Evolutionary conservation across 2,113 vertebrate genomes (phyloP), one percentile per base, ranked within the genome.

Genomic region (Ciconia boyciana): DNA sequence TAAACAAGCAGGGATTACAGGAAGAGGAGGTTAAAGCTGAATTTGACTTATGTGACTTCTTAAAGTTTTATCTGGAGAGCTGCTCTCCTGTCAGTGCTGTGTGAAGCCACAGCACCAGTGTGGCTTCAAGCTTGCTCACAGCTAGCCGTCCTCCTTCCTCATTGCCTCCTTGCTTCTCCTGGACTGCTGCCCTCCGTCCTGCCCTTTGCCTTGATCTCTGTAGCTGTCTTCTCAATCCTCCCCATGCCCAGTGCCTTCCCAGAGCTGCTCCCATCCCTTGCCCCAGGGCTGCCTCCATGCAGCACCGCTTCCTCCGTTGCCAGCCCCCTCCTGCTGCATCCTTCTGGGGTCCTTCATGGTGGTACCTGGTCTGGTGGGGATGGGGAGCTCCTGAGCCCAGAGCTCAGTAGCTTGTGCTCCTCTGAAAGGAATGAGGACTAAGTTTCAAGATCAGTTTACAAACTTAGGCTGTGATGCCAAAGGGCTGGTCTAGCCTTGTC

Each of bases 1-100:
- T 17, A 62, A 58, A 62, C 28, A 89, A 92, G 28, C 36, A 87
- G 49, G 21, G 74, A 46, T 87, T 91, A 87, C 26, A 84, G 44
- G 49, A 87, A 80, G 44, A 90, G 61, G 57, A 92, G 41, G 41
- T 89, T 89, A 70, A 80, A 85, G 71, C 51, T 85, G 80, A 82
- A 32, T 75, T 93, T 91, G 68, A 32, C 13, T 86, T 66, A 3
- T 1, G 11, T 57, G 74, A 36, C 74, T 94, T 87, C 52, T 5
- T 5, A 32, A 71, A 79, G 57, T 6, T 87, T 79, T 79, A 43
- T 60, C 52, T 77, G 34, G 39, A 95, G 44, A 75, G 24, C 85
- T 83, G 49, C 9, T 72, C 54, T 77, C 43, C 29, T 46, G 0
- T 32, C 28, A 24, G 31, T 32, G 44, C 43, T 66, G 6, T 17